These are phyloP conservation scores for Lordiphosa fenestrarum DNA, from an alignment of 2,888 invertebrate species.

Conservation along the genomic window DNA sequence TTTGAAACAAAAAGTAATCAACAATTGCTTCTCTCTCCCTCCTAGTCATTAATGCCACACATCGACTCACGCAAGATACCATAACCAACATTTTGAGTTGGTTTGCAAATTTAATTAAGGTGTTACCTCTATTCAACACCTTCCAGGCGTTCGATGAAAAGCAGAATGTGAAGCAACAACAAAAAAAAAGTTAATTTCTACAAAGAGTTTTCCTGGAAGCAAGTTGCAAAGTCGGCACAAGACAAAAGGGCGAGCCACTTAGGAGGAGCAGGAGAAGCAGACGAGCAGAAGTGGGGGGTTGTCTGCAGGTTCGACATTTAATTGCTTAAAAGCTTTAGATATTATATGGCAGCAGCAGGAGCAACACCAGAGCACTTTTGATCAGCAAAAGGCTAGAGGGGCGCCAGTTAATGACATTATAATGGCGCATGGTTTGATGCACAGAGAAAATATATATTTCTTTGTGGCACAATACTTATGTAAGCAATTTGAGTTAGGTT, in stretches of 20 bases:
- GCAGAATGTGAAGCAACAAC: conserved; percentile 3
- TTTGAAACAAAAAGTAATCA: conserved; percentile 52
- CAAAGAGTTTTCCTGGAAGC: conserved; percentile 52
- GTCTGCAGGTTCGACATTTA: conserved; percentile 32
- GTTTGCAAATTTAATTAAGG: conserved; percentile 71
- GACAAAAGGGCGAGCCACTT: conserved; percentile 12
- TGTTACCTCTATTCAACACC: conserved; percentile 69
- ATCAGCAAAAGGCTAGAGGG: conserved; percentile 32
- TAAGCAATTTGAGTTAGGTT: no score
- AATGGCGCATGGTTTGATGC: conserved; percentile 45
- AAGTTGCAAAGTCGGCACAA: conserved; percentile 40
- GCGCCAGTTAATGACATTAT: conserved; percentile 56
- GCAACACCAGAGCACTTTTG: conserved; percentile 26
- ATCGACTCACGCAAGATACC: conserved; percentile 39
- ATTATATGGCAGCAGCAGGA: conserved; percentile 20
- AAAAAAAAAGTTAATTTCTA: conserved; percentile 51
- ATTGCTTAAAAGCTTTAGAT: conserved; percentile 41
- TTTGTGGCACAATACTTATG: no score
- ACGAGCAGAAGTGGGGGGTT: conserved; percentile 5
- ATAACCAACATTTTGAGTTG: conserved; percentile 1
- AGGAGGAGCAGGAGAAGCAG: conserved; percentile 1
- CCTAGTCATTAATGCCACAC: conserved; percentile 41
- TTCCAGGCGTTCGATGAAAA: conserved; percentile 51
- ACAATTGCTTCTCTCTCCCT: conserved; percentile 29
- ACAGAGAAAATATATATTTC: conserved; percentile 7